These are phyloP conservation scores for Chromis chromis DNA, from an alignment of 2,797 vertebrate species.

Conservation along the genomic window DNA sequence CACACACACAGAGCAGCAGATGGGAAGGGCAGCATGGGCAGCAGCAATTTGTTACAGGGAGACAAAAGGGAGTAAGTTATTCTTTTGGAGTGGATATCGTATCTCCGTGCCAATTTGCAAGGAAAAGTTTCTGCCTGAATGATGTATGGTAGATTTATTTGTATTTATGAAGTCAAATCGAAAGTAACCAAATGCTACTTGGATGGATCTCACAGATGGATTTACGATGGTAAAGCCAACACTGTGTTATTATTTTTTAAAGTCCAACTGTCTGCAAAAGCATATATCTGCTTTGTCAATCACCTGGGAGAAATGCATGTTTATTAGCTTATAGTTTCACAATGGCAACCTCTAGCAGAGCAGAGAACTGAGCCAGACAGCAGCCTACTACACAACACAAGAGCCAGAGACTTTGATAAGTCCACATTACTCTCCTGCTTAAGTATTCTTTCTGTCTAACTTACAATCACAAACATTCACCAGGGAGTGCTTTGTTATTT, in stretches of 20 bases:
- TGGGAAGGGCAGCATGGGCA: slow-evolving; percentile 58
- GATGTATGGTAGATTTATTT: slow-evolving; percentile 24
- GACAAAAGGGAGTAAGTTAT: slow-evolving; percentile 38
- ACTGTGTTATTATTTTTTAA: slow-evolving; percentile 2
- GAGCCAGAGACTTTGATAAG: neutral
- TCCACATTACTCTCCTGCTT: neutral
- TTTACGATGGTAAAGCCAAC: slow-evolving; percentile 2
- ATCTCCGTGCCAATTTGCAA: slow-evolving; percentile 30
- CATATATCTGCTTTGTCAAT: neutral
- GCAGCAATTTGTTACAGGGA: slow-evolving; percentile 48
- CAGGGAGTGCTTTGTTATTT: neutral
- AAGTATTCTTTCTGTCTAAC: neutral
- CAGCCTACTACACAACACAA: neutral
- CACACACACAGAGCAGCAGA: slow-evolving; percentile 55
- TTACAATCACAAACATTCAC: neutral
- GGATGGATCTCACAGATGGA: slow-evolving; percentile 19
- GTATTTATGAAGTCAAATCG: slow-evolving; percentile 36
- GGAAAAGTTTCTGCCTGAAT: slow-evolving; percentile 17
- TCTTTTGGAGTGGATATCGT: slow-evolving; percentile 33
- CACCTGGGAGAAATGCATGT: neutral
- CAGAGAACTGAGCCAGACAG: slow-evolving; percentile 4
- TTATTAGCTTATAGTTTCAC: neutral
- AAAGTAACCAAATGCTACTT: slow-evolving; percentile 21
- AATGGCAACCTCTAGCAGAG: neutral
- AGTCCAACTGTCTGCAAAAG: neutral